Evolutionary conservation across 2,113 vertebrate species (phyloP).

Genomic region (Acinonyx jubatus): DNA sequence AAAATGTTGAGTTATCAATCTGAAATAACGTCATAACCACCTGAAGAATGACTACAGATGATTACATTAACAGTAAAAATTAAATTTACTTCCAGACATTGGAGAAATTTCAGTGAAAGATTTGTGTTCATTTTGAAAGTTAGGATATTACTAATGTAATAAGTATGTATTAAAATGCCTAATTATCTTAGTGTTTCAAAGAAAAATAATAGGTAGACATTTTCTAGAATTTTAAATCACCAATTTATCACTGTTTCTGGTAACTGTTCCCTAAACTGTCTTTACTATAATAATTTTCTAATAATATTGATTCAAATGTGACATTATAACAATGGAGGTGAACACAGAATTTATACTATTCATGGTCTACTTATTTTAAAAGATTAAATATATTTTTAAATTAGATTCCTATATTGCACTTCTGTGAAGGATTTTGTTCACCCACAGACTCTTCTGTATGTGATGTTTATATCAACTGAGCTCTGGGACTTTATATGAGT

Average conservation of each 20-base stretch:
- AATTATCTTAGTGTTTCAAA: slow-evolving; percentile 33
- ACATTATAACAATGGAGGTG: neutral
- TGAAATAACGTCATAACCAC: slow-evolving; percentile 48
- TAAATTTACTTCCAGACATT: slow-evolving; percentile 50
- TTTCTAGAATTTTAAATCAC: slow-evolving; percentile 13
- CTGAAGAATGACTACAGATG: slow-evolving; percentile 52
- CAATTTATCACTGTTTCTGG: neutral
- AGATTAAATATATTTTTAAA: neutral
- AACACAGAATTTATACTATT: neutral
- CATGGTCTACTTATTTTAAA: neutral
- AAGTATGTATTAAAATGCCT: slow-evolving; percentile 56
- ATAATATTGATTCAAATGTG: neutral
- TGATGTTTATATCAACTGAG: neutral
- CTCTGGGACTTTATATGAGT: neutral
- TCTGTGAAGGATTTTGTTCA: neutral
- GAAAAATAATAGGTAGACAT: neutral
- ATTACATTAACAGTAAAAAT: slow-evolving; percentile 62
- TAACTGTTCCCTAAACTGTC: neutral
- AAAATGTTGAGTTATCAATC: slow-evolving; percentile 10
- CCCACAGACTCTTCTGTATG: fast-evolving
- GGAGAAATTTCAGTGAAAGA: slow-evolving; percentile 53
- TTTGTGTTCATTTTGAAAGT: slow-evolving; percentile 40
- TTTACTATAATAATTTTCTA: neutral
- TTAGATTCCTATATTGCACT: neutral
- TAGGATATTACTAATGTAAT: slow-evolving; percentile 31